phyloP scores from a whole-genome alignment of 2,797 vertebrate species.

The Clarias platycephalus region DNA sequence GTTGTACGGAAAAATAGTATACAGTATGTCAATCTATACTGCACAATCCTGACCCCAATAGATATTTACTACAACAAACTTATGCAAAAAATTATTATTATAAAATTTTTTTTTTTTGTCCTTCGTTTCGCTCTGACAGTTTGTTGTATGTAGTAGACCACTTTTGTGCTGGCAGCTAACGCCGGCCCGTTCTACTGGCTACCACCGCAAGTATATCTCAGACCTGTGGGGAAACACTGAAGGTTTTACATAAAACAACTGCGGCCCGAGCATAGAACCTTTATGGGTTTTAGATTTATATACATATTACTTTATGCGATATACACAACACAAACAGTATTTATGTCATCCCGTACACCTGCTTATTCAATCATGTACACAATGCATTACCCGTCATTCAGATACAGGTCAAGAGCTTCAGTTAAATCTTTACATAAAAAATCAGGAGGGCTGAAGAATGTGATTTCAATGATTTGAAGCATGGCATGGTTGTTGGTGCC shows the following conservation, averaged over 20 bases:
- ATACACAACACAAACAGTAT: neutral
- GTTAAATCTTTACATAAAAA: neutral
- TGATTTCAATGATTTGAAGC: neutral
- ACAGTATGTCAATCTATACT: no score
- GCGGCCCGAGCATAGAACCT: neutral
- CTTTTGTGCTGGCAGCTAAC: no score
- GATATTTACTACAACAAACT: no score
- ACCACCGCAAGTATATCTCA: no score
- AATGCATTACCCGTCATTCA: neutral
- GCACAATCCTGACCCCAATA: no score
- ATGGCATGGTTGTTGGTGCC: neutral
- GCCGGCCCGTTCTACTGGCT: no score
- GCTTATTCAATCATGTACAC: neutral
- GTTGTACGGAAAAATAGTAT: no score
- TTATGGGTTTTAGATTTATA: neutral
- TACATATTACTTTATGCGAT: no score
- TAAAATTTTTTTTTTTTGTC: no score
- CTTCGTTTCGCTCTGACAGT: no score
- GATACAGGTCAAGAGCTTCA: neutral
- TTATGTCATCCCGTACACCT: neutral
- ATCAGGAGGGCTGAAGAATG: neutral
- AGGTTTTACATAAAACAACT: neutral
- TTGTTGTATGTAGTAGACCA: no score
- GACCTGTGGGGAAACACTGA: neutral
- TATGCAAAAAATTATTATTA: no score